These are phyloP conservation scores for Lasioglossum morio DNA, from an alignment of 2,888 invertebrate species.

Conservation along the genomic window DNA sequence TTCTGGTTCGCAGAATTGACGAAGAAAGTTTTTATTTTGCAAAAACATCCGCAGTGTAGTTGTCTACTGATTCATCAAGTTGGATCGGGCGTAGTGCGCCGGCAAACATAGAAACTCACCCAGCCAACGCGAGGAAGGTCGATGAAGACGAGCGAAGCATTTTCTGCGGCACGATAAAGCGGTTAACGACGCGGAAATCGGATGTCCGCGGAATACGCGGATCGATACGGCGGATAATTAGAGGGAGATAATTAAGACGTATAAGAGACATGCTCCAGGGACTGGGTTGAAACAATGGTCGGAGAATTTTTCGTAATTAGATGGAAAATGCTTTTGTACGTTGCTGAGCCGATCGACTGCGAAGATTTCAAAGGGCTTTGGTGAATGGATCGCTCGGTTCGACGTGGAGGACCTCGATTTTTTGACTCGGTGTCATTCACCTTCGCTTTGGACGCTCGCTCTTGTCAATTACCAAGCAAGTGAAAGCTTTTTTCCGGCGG, in stretches of 20 bases:
- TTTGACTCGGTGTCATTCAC: neutral
- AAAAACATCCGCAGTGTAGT: too few species aligned
- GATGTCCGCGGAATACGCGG: conserved; percentile 25
- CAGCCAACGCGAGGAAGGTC: neutral
- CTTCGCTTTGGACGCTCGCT: neutral
- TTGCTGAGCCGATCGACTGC: neutral
- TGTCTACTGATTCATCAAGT: neutral
- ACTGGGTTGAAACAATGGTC: neutral
- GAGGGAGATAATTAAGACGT: conserved; percentile 28
- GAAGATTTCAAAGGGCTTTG: neutral
- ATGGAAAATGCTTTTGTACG: neutral
- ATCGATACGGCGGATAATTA: conserved; percentile 50
- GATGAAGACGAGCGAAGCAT: neutral
- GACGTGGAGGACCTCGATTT: neutral
- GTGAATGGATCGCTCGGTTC: neutral
- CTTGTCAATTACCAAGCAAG: neutral
- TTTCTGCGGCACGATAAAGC: conserved; percentile 33
- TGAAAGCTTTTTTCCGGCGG: neutral
- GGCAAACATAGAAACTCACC: neutral
- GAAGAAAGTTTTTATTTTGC: too few species aligned
- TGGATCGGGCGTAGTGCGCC: neutral
- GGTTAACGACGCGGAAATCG: conserved; percentile 56
- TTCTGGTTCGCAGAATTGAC: too few species aligned
- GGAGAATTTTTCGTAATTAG: conserved; percentile 27
- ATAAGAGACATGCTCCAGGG: neutral